Conservation (phyloP, 2,797 vertebrate genomes). For the Sarcoramphus papa region DNA sequence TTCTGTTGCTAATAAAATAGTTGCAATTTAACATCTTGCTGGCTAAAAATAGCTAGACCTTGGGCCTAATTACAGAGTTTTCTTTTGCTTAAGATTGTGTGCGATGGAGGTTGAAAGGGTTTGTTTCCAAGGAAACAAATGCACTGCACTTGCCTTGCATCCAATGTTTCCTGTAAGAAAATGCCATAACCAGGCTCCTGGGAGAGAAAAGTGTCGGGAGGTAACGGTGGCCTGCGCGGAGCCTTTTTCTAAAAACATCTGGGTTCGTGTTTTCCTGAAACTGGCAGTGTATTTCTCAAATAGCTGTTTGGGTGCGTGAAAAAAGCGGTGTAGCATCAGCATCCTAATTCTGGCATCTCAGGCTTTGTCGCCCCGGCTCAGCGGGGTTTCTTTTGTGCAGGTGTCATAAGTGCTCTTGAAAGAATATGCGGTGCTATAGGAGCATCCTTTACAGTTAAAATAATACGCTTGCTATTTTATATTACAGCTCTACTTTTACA, state of each 20-base stretch:
- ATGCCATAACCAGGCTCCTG: constrained; percentile 45
- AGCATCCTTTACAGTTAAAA: background rate
- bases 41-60: constrained; percentile 68
- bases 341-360: background rate
- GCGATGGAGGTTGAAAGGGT: constrained; percentile 67
- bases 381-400: background rate
- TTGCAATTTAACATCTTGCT: constrained; percentile 39
- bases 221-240: background rate
- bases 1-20: constrained; percentile 29
- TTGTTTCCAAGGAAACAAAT: constrained; percentile 82
- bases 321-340: background rate
- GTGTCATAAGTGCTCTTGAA: background rate
- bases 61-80: constrained; percentile 60
- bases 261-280: background rate
- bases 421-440: fast-evolving
- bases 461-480: fast-evolving
- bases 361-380: background rate
- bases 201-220: background rate
- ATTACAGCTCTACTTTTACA: fast-evolving
- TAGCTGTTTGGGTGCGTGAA: background rate
- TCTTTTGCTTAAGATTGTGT: constrained; percentile 55
- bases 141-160: constrained; percentile 45
- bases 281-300: background rate
- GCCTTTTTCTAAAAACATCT: background rate
- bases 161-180: constrained; percentile 58